phyloP scores from a whole-genome alignment of 2,797 vertebrate species.

The Chiroxiphia lanceolata region DNA sequence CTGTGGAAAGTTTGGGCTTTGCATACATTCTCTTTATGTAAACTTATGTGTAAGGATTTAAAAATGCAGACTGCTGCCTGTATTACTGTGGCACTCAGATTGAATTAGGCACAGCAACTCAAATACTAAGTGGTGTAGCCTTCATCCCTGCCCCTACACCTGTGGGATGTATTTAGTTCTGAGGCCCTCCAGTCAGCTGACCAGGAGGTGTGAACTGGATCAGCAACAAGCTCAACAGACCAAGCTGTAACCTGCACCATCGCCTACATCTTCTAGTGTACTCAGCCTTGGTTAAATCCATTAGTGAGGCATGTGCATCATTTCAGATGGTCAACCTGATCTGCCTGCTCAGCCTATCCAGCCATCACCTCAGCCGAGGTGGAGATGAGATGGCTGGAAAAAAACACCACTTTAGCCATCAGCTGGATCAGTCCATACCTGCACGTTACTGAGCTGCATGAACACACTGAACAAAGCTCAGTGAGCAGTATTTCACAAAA shows the following conservation, averaged over 20 bases:
- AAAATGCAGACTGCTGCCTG: not conserved
- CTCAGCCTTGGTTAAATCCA: accelerated
- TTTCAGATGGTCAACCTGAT: not conserved
- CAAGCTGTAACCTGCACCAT: not conserved
- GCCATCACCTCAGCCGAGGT: accelerated
- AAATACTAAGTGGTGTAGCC: not conserved
- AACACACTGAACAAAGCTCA: not conserved
- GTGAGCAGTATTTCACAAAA: not conserved
- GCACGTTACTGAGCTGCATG: not conserved
- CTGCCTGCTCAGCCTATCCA: not conserved
- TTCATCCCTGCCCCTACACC: not conserved
- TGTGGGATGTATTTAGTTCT: not conserved
- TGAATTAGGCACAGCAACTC: not conserved
- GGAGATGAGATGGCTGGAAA: not conserved
- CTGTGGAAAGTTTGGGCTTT: not conserved
- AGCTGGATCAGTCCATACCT: not conserved
- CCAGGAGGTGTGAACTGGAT: not conserved
- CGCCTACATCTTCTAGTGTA: not conserved
- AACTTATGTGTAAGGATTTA: not conserved
- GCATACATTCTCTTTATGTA: not conserved
- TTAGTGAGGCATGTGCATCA: accelerated
- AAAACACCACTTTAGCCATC: not conserved
- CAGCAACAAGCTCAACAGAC: not conserved
- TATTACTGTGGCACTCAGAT: not conserved
- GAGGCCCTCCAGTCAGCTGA: not conserved